phyloP scores from a whole-genome alignment of 1,140 invertebrate species.

The Gonatopus flavifemur region DNA sequence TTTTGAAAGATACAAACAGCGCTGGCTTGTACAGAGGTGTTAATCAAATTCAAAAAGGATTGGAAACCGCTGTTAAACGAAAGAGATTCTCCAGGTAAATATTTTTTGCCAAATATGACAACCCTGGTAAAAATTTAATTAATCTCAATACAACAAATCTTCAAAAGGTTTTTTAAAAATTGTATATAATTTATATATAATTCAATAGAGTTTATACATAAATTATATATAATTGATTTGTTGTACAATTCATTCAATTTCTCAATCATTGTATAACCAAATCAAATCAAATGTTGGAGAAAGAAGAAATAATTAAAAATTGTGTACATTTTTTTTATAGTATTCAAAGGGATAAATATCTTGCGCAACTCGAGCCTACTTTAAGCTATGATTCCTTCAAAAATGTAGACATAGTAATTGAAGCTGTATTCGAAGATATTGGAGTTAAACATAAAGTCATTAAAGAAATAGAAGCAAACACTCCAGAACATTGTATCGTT shows the following conservation, averaged over 20 bases:
- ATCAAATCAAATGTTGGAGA: no score
- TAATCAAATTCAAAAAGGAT: constrained; percentile 85
- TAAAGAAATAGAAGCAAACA: constrained; percentile 88
- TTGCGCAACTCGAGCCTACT: constrained; percentile 80
- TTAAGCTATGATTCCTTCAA: constrained; percentile 86
- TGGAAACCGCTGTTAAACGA: constrained; percentile 78
- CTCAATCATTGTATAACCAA: no score
- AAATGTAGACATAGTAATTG: constrained; percentile 92
- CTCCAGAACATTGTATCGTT: constrained; percentile 89
- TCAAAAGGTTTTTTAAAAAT: constrained; percentile 10
- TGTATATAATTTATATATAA: constrained; percentile 6
- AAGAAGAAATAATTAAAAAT: no score
- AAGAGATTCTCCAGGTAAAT: constrained; percentile 69
- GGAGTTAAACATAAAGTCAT: constrained; percentile 96
- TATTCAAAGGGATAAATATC: constrained; percentile 73
- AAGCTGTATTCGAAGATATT: constrained; percentile 98
- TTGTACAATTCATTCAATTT: constrained; percentile 11
- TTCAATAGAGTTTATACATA: background rate
- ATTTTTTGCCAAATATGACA: background rate
- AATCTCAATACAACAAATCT: background rate
- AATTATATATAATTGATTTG: constrained; percentile 3
- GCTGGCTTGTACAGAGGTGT: constrained; percentile 83
- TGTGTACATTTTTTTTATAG: constrained; percentile 48
- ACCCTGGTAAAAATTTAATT: background rate
- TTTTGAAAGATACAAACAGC: constrained; percentile 89